Evolutionary conservation across 2,797 vertebrate species (phyloP).

Genomic region (Psittacula derbiana): DNA sequence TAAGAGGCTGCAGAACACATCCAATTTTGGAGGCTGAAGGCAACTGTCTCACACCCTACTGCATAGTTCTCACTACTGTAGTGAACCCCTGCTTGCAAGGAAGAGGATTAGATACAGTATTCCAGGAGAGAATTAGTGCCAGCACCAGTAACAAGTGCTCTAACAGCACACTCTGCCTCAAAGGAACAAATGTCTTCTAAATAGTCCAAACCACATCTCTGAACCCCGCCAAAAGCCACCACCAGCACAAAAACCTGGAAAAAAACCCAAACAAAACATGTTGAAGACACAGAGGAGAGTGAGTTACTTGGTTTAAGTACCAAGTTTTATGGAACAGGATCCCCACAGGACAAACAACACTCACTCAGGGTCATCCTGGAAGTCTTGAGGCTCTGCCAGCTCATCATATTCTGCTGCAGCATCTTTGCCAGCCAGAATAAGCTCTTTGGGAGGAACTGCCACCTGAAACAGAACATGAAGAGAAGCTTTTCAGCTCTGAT

Average conservation of each 20-base stretch:
- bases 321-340: background rate
- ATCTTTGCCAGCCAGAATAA: slow-evolving; percentile 94
- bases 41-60: background rate
- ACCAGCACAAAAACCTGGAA: background rate
- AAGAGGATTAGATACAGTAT: background rate
- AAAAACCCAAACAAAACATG: background rate
- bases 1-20: background rate
- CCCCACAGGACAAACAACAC: slow-evolving; percentile 35
- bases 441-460: slow-evolving; percentile 88
- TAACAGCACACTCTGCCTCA: background rate
- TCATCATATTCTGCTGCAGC: slow-evolving; percentile 98
- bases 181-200: background rate
- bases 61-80: rapidly evolving
- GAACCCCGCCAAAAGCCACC: rapidly evolving
- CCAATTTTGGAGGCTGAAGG: background rate
- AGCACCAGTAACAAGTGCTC: background rate
- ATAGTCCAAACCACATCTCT: background rate
- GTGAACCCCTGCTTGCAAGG: background rate
- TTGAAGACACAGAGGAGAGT: background rate
- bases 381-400: slow-evolving; percentile 95
- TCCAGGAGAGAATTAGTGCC: background rate
- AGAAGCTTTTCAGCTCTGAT: background rate
- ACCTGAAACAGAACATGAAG: slow-evolving; percentile 76
- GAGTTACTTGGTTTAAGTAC: background rate
- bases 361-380: slow-evolving; percentile 98